Base-by-base conservation (phyloP, 2,888 invertebrate genomes). In the Euplexia lucipara region DNA sequence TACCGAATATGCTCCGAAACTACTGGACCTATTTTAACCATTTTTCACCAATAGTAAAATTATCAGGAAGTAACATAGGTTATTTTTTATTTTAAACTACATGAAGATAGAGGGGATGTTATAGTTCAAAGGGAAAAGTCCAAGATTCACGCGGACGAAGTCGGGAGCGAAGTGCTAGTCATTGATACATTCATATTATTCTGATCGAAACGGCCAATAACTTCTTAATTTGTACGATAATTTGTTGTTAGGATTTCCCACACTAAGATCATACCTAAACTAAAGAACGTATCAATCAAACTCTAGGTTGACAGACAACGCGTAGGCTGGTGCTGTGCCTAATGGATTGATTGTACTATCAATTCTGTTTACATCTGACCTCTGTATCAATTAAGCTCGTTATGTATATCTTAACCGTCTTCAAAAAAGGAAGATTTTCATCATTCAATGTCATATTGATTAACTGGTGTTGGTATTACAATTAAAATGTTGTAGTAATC, bases 281-380 rank as follows among this genome's bases (percentile, higher is more conserved):
- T 61, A 58, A 61, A 66, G 62, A 62, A 53, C 66, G 42, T 57
- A 81, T 81, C 77, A 79, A 77, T 81, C 79, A 81, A 69, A 64
- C 48, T 69, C 61, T 54, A 75, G 70, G 67, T 69, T 81, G 79
- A 75, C 79, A 71, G 72, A 64, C 54, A 67, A 30, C 41, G 75
- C 70, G 81, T 81, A 70, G 79, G 81, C 48, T 61, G 76, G 37
- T 66, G 73, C 70, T 75, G 34, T 54, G 75, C 71, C 67, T 73
- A 79, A 77, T 81, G 64, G 77, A 73, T 79, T 73, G 77, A 79
- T 81, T 75, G 73, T 81, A 79, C 78, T 77, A 77, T 79, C 81
- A 77, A 67, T 78, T 77, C 66, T 73, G 65, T 75, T 70, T 74
- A 67, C 61, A 69, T 70, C 42, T 75, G 79, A 79, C 78, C 79